These are phyloP conservation scores for Thalassarche chlororhynchos DNA, from an alignment of 2,113 vertebrate genomes.

Conservation along the genomic window DNA sequence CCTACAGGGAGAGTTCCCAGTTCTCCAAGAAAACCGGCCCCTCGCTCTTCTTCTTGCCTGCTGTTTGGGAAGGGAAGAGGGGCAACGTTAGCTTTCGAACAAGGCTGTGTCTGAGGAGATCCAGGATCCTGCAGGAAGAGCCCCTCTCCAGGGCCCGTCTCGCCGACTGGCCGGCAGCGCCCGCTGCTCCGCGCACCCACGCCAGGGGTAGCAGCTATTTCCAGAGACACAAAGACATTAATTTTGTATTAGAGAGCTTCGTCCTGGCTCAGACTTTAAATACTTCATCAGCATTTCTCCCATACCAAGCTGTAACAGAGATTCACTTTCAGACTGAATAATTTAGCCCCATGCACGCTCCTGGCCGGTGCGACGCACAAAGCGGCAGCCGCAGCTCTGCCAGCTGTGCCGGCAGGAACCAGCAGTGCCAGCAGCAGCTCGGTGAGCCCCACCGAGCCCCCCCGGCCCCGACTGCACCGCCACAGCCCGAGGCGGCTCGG, in stretches of 20 bases:
- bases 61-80: not conserved
- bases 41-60: not conserved
- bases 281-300: constrained; percentile 6
- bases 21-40: not conserved
- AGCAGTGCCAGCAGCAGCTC: not conserved
- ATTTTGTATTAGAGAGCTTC: not conserved
- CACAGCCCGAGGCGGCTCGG: rapidly evolving
- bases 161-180: rapidly evolving
- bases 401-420: rapidly evolving
- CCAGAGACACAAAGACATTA: not conserved
- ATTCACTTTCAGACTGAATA: constrained; percentile 31
- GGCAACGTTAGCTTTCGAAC: rapidly evolving
- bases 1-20: not conserved
- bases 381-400: rapidly evolving
- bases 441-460: rapidly evolving
- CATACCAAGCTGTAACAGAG: not conserved
- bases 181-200: rapidly evolving
- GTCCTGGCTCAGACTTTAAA: not conserved
- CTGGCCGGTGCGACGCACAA: rapidly evolving
- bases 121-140: not conserved
- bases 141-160: rapidly evolving
- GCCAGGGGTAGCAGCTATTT: not conserved
- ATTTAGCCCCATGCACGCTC: not conserved
- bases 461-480: not conserved
- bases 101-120: too few species aligned